Percentiles rank a stretch among this genome's conserved stretches.
These are phyloP conservation scores for Silurus glanis DNA, from an alignment of 2,113 vertebrate genomes.

Conservation along the genomic window DNA sequence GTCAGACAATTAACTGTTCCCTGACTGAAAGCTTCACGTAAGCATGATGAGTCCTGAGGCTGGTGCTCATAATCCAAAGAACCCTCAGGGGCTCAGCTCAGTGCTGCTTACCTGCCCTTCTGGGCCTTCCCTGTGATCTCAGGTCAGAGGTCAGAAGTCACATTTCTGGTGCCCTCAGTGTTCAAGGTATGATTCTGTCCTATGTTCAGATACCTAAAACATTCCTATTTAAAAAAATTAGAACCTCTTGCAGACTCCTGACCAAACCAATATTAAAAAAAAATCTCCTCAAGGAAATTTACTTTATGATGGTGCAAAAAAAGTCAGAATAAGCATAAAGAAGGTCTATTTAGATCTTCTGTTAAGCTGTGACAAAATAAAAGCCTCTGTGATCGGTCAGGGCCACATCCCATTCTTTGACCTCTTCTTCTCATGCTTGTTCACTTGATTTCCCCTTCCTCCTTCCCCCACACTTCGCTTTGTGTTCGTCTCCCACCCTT, in stretches of 20 bases:
- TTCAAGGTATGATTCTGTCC: background rate
- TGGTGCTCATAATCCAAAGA: background rate
- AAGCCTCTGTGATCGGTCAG: slow-evolving; percentile 22
- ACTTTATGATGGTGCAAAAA: background rate
- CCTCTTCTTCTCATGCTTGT: slow-evolving; percentile 4
- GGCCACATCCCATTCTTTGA: slow-evolving; percentile 46
- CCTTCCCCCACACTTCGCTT: slow-evolving; percentile 21
- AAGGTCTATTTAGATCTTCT: background rate
- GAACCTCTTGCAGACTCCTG: background rate
- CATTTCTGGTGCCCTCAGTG: background rate
- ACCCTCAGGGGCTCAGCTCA: background rate
- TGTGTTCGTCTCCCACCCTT: slow-evolving; percentile 34
- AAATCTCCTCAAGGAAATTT: background rate
- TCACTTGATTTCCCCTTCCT: slow-evolving; percentile 35
- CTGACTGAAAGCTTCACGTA: slow-evolving; percentile 66
- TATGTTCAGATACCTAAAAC: no score
- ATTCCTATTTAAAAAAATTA: no score
- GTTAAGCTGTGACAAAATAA: background rate
- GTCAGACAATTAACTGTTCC: slow-evolving; percentile 73
- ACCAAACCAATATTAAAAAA: background rate
- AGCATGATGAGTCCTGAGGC: slow-evolving; percentile 57
- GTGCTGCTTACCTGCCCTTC: background rate
- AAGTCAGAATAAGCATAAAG: background rate
- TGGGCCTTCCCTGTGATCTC: background rate
- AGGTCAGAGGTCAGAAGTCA: background rate